Base-by-base conservation (phyloP, 2,888 invertebrate genomes). In the Peribatodes rhomboidaria region DNA sequence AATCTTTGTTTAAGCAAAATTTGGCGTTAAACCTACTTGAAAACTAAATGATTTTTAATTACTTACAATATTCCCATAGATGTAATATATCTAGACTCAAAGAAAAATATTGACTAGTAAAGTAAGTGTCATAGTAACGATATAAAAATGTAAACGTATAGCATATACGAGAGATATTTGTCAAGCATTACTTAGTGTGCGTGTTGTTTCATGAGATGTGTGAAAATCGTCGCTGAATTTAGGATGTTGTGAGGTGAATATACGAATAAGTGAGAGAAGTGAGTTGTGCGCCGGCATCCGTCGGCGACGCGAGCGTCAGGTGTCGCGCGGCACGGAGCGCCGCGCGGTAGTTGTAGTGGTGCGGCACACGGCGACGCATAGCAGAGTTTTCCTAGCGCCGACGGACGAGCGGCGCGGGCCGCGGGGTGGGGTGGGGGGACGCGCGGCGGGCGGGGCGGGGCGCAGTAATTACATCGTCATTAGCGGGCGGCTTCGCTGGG, bases 401-500 rank as follows among this genome's bases (percentile, higher is more conserved):
- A 58, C n/a, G n/a, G n/a, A n/a, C n/a, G 69, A 61, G 62, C 67
- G 66, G 69, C 69, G 65, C 57, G 68, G 71, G 68, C 73, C 68
- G 75, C 47, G 72, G 77, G 68, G 73, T 64, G 71, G 52, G 70
- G 69, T 57, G 65, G 58, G 72, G 60, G 76, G 72, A 70, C 53
- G 70, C 69, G 61, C 65, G 58, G 72, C 59, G 76, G 71, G 65
- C 69, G 65, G 81, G 80, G 84, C 81, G 83, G 83, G 81, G 82
- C 83, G 82, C 84, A 79, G 80, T 82, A 84, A 85, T 85, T 84
- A 85, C 85, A 81, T 80, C 84, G 84, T 83, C 83, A 84, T 84
- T 85, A 84, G 84, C 84, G 85, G 86, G 86, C 82, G 83, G 82
- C 80, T 80, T 76, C 82, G 78, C 85, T 87, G 90, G 92, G 93